These are phyloP conservation scores for Drosophila lowei DNA, from an alignment of 1,140 invertebrate genomes.

Conservation along the genomic window DNA sequence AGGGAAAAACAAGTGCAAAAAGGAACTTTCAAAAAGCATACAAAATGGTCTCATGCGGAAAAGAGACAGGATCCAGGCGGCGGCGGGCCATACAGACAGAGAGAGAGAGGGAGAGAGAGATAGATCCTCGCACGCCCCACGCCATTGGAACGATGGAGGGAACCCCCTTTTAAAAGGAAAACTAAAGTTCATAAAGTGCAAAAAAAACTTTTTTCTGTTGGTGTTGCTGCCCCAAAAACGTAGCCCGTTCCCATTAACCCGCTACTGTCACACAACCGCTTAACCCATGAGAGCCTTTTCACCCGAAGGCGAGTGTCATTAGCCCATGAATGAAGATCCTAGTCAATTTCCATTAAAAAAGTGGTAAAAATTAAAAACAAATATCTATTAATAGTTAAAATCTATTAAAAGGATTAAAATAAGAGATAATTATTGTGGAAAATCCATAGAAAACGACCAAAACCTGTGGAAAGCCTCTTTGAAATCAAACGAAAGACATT, in stretches of 20 bases:
- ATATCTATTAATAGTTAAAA: too few species aligned
- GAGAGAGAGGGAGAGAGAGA: background rate
- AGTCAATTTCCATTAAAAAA: too few species aligned
- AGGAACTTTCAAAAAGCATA: constrained; percentile 63
- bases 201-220: constrained; percentile 52
- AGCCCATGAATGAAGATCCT: background rate
- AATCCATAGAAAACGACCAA: too few species aligned
- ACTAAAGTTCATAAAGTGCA: constrained; percentile 69
- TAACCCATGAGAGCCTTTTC: constrained; percentile 19
- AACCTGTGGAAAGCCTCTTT: too few species aligned
- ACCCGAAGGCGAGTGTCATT: background rate
- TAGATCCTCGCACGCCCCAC: background rate
- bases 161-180: constrained; percentile 16
- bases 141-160: background rate
- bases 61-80: constrained; percentile 15
- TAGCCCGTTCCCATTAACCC: constrained; percentile 40
- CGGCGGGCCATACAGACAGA: background rate
- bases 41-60: constrained; percentile 56
- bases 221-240: too few species aligned
- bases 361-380: too few species aligned
- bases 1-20: constrained; percentile 36
- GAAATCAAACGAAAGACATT: too few species aligned
- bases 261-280: constrained; percentile 10
- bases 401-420: too few species aligned
- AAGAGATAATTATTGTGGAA: too few species aligned